Evolutionary conservation across 2,113 vertebrate genomes (phyloP), one percentile per base, ranked within the genome.

Genomic region (Xiphophorus hellerii): DNA sequence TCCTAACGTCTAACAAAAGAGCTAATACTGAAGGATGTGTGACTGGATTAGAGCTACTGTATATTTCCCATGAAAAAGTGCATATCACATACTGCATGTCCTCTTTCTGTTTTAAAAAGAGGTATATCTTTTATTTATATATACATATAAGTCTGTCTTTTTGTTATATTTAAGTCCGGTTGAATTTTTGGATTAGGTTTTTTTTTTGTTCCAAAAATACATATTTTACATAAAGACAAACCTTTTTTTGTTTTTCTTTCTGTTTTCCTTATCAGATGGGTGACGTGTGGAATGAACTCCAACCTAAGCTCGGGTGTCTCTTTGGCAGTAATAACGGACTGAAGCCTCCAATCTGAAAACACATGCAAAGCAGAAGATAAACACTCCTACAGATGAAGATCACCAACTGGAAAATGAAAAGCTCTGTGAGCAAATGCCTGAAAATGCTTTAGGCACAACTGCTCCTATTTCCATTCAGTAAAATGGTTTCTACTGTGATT

Each of bases 241-340:
- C 44, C 20, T 62, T 15, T 27, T 28, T 62, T 28, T 28, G 28
- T 28, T 13, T 7, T 3, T 29, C 14, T 8, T 2, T 8, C 10
- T 27, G 25, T 28, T 15, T 63, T 17, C 9, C 29, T 66, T 66
- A 86, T 22, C 88, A 99, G 98, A 99, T 99, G 98, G 97, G 97
- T 72, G 95, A 96, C 63, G 97, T 99, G 69, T 99, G 98, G 98
- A 96, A 96, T 1, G 97, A 97, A 78, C 89, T 99, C 92, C 97
- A 96, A 78, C 96, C 96, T 17, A 99, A 98, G 89, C 80, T 99
- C 12, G 96, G 94, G 77, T 96, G 96, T 92, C 96, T 99, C 72
- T 98, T 98, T 1, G 88, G 94, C 0, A 86, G 92, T 77, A 93
- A 93, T 15, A 95, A 94, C 14, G 93, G 89, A 42, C 29, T 93